A percentile compares a stretch with the other conserved stretches of the same genome.
phyloP scores from a whole-genome alignment of 2,888 invertebrate genomes.

The Megaustenia siamemsis region DNA sequence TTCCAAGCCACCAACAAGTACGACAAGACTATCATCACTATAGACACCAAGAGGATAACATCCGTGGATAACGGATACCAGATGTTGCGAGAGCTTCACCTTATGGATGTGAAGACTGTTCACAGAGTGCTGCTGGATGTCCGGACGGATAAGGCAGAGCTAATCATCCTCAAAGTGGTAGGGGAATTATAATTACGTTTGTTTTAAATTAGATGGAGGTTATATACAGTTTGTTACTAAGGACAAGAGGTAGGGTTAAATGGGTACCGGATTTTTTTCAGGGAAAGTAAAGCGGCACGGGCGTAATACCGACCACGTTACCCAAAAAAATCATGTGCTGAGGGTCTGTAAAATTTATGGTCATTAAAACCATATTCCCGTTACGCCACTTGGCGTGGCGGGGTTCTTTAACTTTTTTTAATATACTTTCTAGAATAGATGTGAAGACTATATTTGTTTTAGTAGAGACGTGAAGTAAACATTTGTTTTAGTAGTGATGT shows the following conservation, averaged over 20 bases:
- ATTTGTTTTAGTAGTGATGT: too few relatives aligned
- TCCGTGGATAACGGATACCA: constrained; percentile 56
- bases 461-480: too few relatives aligned
- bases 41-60: constrained; percentile 60
- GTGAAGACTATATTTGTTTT: too few relatives aligned
- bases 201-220: neutral
- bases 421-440: neutral
- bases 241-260: too few relatives aligned
- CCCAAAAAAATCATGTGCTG: too few relatives aligned
- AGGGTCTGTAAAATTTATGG: too few relatives aligned
- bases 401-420: too few relatives aligned
- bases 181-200: neutral
- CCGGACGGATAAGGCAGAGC: constrained; percentile 57
- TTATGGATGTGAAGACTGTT: constrained; percentile 50
- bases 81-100: constrained; percentile 56
- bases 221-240: neutral
- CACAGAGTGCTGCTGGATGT: constrained; percentile 59
- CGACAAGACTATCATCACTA: constrained; percentile 57
- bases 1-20: constrained; percentile 59
- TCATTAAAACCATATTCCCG: too few relatives aligned
- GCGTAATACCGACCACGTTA: too few relatives aligned
- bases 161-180: constrained; percentile 59
- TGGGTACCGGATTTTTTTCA: too few relatives aligned
- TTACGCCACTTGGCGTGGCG: too few relatives aligned
- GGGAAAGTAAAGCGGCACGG: too few relatives aligned